Percentiles rank a stretch among this genome's conserved stretches.
These are phyloP conservation scores for Eledone cirrhosa DNA, from an alignment of 2,888 invertebrate genomes.

Conservation along the genomic window DNA sequence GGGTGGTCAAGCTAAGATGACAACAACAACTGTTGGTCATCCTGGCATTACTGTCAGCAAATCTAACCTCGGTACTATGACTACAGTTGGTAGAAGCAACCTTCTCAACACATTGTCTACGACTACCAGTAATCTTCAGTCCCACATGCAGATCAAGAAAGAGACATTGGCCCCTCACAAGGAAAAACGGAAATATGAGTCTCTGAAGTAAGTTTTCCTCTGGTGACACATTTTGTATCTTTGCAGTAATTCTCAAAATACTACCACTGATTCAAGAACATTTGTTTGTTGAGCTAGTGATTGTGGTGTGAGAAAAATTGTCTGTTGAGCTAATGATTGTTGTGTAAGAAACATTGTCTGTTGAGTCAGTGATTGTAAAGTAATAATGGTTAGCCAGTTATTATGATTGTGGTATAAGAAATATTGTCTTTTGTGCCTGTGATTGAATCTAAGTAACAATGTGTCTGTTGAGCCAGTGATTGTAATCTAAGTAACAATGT, in stretches of 20 bases:
- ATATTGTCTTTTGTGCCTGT: too few species aligned
- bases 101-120: conserved; percentile 35
- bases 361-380: too few species aligned
- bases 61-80: conserved; percentile 29
- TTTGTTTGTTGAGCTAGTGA: too few species aligned
- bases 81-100: conserved; percentile 7
- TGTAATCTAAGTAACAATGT: too few species aligned
- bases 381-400: too few species aligned
- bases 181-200: conserved; percentile 61
- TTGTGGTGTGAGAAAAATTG: too few species aligned
- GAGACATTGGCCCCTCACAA: conserved; percentile 38
- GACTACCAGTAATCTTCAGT: conserved; percentile 65
- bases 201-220: conserved; percentile 54
- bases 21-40: conserved; percentile 23
- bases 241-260: conserved; percentile 1
- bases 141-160: conserved; percentile 32
- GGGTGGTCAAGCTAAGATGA: conserved; percentile 8
- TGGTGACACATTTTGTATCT: too few species aligned
- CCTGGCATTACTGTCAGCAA: conserved; percentile 34
- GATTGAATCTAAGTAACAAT: too few species aligned
- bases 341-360: too few species aligned
- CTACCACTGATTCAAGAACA: background rate
- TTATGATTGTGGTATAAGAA: too few species aligned
- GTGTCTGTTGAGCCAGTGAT: too few species aligned
- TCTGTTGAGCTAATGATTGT: too few species aligned